Conservation (phyloP, 2,888 invertebrate species). For the Timema podura region DNA sequence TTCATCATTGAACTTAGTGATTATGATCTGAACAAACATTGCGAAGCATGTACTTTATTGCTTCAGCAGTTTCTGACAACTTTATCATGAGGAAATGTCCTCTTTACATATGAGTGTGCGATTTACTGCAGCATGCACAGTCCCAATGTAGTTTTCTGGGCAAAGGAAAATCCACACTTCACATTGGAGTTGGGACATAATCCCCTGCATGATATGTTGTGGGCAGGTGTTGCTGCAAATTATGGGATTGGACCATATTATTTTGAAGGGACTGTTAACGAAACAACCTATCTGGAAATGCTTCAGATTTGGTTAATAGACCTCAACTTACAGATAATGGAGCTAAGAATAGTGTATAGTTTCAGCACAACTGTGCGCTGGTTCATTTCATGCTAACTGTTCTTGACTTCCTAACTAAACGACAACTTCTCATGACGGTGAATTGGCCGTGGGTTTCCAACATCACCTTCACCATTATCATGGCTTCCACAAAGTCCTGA, state of each 20-base stretch:
- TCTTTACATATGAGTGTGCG: neutral
- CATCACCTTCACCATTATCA: neutral
- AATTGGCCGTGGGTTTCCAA: neutral
- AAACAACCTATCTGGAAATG: neutral
- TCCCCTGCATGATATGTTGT: neutral
- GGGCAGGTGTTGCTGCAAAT: neutral
- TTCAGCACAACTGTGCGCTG: neutral
- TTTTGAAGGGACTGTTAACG: neutral
- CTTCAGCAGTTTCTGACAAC: neutral
- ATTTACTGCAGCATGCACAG: neutral
- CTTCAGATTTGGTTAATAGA: neutral
- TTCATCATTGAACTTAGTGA: neutral
- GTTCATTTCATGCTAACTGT: slow-evolving; percentile 1
- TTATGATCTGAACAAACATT: neutral
- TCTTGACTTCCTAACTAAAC: neutral
- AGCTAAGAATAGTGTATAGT: neutral
- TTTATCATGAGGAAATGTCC: neutral
- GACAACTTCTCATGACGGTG: neutral
- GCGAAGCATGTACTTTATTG: neutral
- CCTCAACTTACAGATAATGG: neutral
- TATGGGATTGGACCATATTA: neutral
- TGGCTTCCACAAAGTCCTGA: too few relatives aligned
- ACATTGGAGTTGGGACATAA: neutral
- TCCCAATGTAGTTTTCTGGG: neutral
- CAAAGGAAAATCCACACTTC: neutral